These are phyloP conservation scores for Sclerurus mexicanus DNA, from an alignment of 2,113 vertebrate species.

Conservation along the genomic window DNA sequence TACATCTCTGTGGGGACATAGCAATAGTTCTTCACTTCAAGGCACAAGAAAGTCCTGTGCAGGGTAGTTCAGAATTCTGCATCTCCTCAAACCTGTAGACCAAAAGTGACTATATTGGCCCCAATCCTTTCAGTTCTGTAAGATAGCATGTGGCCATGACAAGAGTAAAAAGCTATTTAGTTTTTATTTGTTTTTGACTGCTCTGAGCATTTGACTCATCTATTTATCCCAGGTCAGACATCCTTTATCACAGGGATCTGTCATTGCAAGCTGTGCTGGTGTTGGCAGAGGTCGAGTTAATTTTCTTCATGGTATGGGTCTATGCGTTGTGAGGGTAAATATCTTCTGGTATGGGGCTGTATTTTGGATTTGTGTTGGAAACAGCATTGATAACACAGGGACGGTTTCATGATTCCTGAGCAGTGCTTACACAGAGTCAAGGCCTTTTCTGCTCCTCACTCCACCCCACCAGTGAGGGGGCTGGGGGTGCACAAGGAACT, in stretches of 20 bases:
- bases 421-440: neutral
- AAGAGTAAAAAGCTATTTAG: neutral
- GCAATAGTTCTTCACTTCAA: neutral
- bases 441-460: neutral
- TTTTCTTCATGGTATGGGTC: neutral
- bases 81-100: neutral
- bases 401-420: neutral
- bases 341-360: neutral
- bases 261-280: neutral
- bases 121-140: neutral
- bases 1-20: neutral
- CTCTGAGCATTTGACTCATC: neutral
- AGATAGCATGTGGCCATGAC: neutral
- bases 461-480: neutral
- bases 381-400: neutral
- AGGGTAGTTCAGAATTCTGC: neutral
- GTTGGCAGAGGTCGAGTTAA: neutral
- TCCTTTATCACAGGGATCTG: neutral
- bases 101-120: neutral
- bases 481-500: neutral
- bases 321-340: neutral
- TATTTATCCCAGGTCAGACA: neutral
- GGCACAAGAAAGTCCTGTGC: neutral
- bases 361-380: neutral
- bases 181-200: neutral